A percentile compares a stretch with the other conserved stretches of the same genome.
These are phyloP conservation scores for Parauchenoglanis ngamensis DNA, from an alignment of 2,797 vertebrate species.

Conservation along the genomic window DNA sequence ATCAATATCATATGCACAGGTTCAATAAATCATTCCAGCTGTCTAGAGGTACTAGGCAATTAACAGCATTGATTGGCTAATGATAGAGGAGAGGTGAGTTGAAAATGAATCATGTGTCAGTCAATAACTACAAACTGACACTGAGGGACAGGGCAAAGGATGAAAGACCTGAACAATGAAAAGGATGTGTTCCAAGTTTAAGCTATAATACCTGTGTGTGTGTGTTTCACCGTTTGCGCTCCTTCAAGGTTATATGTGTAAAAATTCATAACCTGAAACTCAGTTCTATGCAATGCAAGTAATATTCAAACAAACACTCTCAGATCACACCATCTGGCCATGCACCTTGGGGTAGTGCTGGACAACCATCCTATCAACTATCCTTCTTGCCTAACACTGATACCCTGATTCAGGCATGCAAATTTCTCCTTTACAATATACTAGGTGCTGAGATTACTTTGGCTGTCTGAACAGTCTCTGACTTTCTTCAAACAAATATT, in stretches of 20 bases:
- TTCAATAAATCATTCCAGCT: constrained; percentile 41
- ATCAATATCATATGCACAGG: constrained; percentile 30
- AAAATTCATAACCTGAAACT: background rate
- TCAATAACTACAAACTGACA: constrained; percentile 31
- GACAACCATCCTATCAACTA: background rate
- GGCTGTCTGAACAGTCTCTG: background rate
- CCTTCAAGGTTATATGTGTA: background rate
- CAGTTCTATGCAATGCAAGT: too few relatives aligned
- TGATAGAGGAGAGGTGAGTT: constrained; percentile 33
- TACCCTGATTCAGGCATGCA: background rate
- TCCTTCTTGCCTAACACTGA: background rate
- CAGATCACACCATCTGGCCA: background rate
- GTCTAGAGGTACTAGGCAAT: constrained; percentile 32
- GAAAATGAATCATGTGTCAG: constrained; percentile 45
- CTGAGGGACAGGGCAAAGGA: background rate
- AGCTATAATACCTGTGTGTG: background rate
- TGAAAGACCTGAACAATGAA: background rate
- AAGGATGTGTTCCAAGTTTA: background rate
- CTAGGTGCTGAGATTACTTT: background rate
- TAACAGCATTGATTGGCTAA: constrained; percentile 48
- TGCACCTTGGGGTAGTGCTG: background rate
- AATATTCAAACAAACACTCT: background rate
- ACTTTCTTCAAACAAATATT: background rate
- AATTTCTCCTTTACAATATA: background rate
- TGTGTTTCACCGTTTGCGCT: background rate